phyloP scores from a whole-genome alignment of 2,888 invertebrate genomes.

The Xestobium rufovillosum region DNA sequence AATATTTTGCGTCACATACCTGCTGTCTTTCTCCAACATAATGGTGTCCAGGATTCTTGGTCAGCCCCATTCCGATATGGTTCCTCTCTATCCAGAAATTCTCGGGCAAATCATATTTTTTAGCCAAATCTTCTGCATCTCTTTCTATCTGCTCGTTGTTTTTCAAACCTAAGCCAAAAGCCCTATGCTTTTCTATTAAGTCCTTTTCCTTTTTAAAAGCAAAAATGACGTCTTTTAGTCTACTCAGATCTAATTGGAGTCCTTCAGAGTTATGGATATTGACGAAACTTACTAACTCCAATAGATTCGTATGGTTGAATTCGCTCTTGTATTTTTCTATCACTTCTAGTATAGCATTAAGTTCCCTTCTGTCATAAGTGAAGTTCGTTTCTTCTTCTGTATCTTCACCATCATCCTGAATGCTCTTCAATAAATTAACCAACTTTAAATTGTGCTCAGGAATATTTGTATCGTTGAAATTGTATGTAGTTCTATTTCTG shows the following conservation, averaged over 20 bases:
- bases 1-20: too few relatives aligned
- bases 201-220: conserved; percentile 33
- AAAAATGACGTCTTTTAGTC: conserved; percentile 33
- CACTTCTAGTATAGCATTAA: conserved; percentile 32
- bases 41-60: conserved; percentile 30
- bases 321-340: conserved; percentile 31
- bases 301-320: conserved; percentile 34
- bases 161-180: conserved; percentile 23
- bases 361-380: conserved; percentile 33
- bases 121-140: conserved; percentile 24
- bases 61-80: conserved; percentile 15
- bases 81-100: conserved; percentile 17
- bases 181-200: conserved; percentile 26
- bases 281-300: conserved; percentile 38
- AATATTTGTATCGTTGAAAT: conserved; percentile 2
- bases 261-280: conserved; percentile 35
- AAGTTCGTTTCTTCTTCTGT: conserved; percentile 26
- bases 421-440: conserved; percentile 29
- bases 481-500: conserved; percentile 12
- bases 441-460: conserved; percentile 30
- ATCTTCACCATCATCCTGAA: conserved; percentile 28
- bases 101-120: conserved; percentile 24
- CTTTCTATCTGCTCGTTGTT: conserved; percentile 19
- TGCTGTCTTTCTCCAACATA: conserved; percentile 41
- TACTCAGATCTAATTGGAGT: conserved; percentile 34